Base-by-base conservation (phyloP, 2,888 invertebrate species). In the Drosophila histrio region DNA sequence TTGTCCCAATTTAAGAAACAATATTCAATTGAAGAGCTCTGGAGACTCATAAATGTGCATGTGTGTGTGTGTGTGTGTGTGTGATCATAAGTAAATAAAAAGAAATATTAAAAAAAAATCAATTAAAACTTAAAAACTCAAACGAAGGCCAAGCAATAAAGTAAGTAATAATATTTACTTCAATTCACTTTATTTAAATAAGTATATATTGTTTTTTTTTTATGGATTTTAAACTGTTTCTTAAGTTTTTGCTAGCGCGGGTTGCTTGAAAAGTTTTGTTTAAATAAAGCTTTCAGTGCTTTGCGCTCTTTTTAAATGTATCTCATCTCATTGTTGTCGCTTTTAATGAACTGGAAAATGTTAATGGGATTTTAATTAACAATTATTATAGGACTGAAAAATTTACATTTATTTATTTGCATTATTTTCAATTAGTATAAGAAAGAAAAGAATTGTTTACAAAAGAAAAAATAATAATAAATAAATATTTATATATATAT, bases 21-120 rank as follows among this genome's bases (percentile, higher is more conserved):
- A 58, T 39, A 46, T 59, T 39, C 32, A 59, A 72, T 72, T 63
- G 49, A 76, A 76, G 47, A 34, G 44, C 54, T 13, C n/a, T n/a
- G n/a, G n/a, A 38, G 26, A 53, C 71, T 19, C 46, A 17, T 13
- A n/a, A 28, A 43, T 6, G 32, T 5, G 15, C 11, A 34, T 61
- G 24, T 57, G 49, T 17, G 17, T 22, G 30, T 30, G 34, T 47
- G 34, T 30, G 36, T 19, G 32, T 39, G 57, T 38, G 34, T 8
- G 28, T 32, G 39, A 60, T 54, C 43, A 32, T 24, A 41, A 24
- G 19, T 2, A 44, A 36, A 38, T 15, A 24, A 52, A 13, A 28
- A 38, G 13, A 52, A 13, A 28, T 30, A 9, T 21, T 32, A 22
- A 49, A 17, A 24, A 38, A 38, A 7, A 21, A 22, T 11, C 34